These are phyloP conservation scores for Phaethon lepturus DNA, from an alignment of 2,113 vertebrate genomes.

Conservation along the genomic window DNA sequence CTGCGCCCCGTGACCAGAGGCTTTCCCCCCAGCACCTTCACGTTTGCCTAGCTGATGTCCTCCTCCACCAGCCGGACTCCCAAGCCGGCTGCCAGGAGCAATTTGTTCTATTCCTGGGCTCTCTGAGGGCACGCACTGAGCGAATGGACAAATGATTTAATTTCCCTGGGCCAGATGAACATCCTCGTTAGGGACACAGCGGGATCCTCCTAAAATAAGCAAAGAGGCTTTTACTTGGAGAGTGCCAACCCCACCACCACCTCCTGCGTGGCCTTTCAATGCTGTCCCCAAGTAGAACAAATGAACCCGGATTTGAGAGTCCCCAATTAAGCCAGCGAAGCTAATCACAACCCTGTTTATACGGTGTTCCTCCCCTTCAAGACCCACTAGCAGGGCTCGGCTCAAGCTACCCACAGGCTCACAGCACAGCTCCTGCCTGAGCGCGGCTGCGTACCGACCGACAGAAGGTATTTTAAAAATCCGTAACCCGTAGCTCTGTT, in stretches of 20 bases:
- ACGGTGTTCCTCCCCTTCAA: neutral
- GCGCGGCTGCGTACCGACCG: neutral
- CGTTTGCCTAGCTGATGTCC: neutral
- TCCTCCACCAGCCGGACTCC: neutral
- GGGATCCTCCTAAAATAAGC: constrained; percentile 1
- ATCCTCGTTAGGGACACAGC: constrained; percentile 17
- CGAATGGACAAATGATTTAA: constrained; percentile 31
- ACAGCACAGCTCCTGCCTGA: neutral
- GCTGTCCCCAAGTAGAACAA: neutral
- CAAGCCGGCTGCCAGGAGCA: constrained; percentile 29
- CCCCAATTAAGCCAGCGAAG: neutral
- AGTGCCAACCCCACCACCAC: neutral
- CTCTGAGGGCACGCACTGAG: neutral
- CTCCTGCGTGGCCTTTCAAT: neutral
- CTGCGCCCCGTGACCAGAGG: neutral
- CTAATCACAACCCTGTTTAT: neutral
- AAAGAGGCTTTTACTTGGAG: neutral
- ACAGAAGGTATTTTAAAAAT: neutral
- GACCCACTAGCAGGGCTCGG: neutral
- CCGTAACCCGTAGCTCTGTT: neutral
- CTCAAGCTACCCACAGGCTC: neutral
- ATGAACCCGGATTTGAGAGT: neutral
- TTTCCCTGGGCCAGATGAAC: constrained; percentile 41
- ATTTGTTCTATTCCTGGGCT: constrained; percentile 46
- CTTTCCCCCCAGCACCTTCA: neutral